phyloP scores from a whole-genome alignment of 1,140 invertebrate genomes.

The Grapholita molesta region DNA sequence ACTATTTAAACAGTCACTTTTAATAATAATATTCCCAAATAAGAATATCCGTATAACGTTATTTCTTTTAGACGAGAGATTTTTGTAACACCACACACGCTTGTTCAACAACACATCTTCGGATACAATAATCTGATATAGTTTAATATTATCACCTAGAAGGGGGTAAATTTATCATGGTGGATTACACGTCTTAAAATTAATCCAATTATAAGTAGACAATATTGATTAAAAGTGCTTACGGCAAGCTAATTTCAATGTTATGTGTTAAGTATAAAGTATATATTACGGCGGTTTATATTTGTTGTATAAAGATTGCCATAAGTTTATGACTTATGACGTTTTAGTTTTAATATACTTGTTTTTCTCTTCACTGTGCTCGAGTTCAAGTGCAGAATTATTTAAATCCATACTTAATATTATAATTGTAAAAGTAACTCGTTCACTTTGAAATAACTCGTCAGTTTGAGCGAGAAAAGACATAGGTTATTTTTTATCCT shows the following conservation, averaged over 20 bases:
- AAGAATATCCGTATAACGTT: too few species aligned
- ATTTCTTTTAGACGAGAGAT: too few species aligned
- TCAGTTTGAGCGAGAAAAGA: too few species aligned
- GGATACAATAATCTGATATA: not conserved
- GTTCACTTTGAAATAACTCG: too few species aligned
- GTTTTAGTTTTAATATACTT: not conserved
- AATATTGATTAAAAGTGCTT: not conserved
- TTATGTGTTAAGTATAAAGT: not conserved
- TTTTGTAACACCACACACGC: not conserved
- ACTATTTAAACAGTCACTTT: too few species aligned
- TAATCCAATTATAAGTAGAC: not conserved
- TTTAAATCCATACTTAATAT: too few species aligned
- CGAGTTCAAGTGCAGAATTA: too few species aligned
- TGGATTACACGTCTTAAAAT: not conserved
- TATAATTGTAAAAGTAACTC: too few species aligned
- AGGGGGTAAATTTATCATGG: not conserved
- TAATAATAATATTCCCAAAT: too few species aligned
- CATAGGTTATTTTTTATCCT: too few species aligned
- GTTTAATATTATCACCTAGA: not conserved
- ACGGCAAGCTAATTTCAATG: not conserved
- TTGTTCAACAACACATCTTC: not conserved
- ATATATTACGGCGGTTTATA: not conserved
- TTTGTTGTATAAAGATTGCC: not conserved
- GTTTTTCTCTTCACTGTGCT: not conserved
- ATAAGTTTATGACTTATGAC: not conserved